phyloP scores from a whole-genome alignment of 30 jellyfish, hydroid and myxozoan genomes.

The Rhopilema esculentum region DNA sequence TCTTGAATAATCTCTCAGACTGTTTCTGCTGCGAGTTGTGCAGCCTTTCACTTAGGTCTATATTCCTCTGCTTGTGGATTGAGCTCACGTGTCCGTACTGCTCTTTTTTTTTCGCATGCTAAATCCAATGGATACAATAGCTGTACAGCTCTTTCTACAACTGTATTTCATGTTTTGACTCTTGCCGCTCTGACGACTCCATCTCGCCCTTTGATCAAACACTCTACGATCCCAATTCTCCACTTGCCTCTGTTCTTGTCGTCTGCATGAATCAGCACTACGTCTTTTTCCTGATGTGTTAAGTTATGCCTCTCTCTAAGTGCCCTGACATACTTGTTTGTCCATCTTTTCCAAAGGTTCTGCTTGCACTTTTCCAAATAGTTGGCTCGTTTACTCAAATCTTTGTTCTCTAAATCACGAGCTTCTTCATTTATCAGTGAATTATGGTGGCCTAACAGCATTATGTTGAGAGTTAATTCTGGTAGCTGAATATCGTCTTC shows the following conservation, averaged over 20 bases:
- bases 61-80: constrained; percentile 6
- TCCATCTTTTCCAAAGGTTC: constrained; percentile 74
- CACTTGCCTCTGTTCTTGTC: constrained; percentile 66
- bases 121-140: constrained; percentile 65
- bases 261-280: constrained; percentile 68
- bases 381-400: constrained; percentile 64
- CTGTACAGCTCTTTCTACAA: constrained; percentile 71
- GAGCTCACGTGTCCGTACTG: constrained; percentile 1
- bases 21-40: constrained; percentile 1
- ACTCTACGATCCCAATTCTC: constrained; percentile 48
- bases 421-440: constrained; percentile 50
- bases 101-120: too few relatives aligned
- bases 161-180: constrained; percentile 54
- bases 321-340: constrained; percentile 44
- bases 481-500: constrained; percentile 75
- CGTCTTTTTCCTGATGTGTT: constrained; percentile 41
- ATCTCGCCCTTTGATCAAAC: constrained; percentile 51
- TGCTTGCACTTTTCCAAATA: constrained; percentile 61
- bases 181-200: constrained; percentile 67
- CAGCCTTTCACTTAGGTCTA: neutral
- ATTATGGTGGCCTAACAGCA: constrained; percentile 59
- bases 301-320: constrained; percentile 72
- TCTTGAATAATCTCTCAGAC: too few relatives aligned
- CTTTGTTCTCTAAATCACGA: constrained; percentile 46
- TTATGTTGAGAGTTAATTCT: constrained; percentile 57